These are phyloP conservation scores for Eucriotettix oculatus DNA, from an alignment of 2,888 invertebrate genomes.

Conservation along the genomic window DNA sequence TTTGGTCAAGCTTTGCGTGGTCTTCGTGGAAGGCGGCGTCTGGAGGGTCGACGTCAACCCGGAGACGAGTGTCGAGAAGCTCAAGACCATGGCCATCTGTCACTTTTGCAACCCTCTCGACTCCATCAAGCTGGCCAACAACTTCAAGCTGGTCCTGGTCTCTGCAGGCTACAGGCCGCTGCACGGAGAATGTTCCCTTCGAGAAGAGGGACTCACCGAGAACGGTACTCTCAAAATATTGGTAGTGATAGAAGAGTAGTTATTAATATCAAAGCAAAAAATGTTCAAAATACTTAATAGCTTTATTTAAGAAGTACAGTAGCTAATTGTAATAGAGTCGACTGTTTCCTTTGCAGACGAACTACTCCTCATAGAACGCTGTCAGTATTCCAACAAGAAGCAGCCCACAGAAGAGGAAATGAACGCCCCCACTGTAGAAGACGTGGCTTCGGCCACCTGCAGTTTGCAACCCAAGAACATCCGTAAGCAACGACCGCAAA, in stretches of 20 bases:
- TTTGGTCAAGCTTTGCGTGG: slow-evolving; percentile 20
- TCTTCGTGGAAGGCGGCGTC: slow-evolving; percentile 22
- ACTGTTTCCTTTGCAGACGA: slow-evolving; percentile 6
- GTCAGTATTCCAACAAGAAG: slow-evolving; percentile 7
- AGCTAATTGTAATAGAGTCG: too few species aligned
- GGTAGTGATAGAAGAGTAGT: too few species aligned
- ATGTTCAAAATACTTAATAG: too few species aligned
- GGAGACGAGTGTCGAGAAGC: slow-evolving; percentile 24
- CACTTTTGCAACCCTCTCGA: slow-evolving; percentile 24
- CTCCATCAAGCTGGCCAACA: slow-evolving; percentile 22
- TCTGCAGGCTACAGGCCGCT: slow-evolving; percentile 21
- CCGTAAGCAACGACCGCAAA: slow-evolving; percentile 7
- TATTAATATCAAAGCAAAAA: too few species aligned
- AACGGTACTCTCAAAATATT: slow-evolving; percentile 22
- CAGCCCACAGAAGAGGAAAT: slow-evolving; percentile 21
- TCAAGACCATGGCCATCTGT: slow-evolving; percentile 24
- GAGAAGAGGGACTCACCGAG: slow-evolving; percentile 20
- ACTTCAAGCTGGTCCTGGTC: slow-evolving; percentile 20
- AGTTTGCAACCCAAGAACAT: slow-evolving; percentile 22
- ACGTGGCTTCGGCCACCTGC: slow-evolving; percentile 30
- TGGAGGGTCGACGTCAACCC: slow-evolving; percentile 20
- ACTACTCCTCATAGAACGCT: slow-evolving; percentile 6
- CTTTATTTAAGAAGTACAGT: too few species aligned
- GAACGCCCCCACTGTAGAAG: slow-evolving; percentile 29
- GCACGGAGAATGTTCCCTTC: slow-evolving; percentile 23